Base-by-base conservation (phyloP, 2,888 invertebrate species). In the Diarsia dahlii region DNA sequence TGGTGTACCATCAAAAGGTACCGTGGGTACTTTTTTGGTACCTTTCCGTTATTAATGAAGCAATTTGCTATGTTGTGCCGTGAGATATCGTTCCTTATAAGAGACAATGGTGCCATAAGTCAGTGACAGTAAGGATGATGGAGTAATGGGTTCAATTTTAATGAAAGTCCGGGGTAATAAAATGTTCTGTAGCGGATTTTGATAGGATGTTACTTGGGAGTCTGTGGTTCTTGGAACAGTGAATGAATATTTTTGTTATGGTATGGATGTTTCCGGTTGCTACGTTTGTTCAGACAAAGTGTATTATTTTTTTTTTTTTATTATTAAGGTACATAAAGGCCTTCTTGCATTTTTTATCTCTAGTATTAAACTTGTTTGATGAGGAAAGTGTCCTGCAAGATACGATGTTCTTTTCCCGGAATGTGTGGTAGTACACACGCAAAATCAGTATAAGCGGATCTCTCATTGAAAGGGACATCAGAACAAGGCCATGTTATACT, bases 11-110 rank as follows among this genome's bases (percentile, higher is more conserved):
- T 80, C 81, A 87, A 80, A 82, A 78, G 76, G 54, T 71, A 72
- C 85, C 78, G 78, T 75, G 65, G 46, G 45, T 28, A 76, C 74
- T 80, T 84, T 85, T 87, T 88, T 60, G 71, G 81, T 74, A 72
- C 56, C 65, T 75, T 75, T 83, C 76, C 81, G 72, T 85, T 84
- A 82, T 77, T 86, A 89, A 90, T 90, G 84, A 88, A 91, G 90
- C 79, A 88, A 91, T 91, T 87, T 75, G 81, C 82, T 81, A 87
- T 82, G 87, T 84, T 80, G 74, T 34, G 50, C 75, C 50, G 64
- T 78, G 82, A 75, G 83, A 88, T 88, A 84, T 83, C 79, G 82
- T 78, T 62, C 91, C 91, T 82, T 90, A 87, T 81, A 89, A 39
- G 89, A 74, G 18, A 87, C 86, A 87, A 87, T 88, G 74, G 78